Conservation (phyloP, 2,113 vertebrate species). For the Alligator sinensis region DNA sequence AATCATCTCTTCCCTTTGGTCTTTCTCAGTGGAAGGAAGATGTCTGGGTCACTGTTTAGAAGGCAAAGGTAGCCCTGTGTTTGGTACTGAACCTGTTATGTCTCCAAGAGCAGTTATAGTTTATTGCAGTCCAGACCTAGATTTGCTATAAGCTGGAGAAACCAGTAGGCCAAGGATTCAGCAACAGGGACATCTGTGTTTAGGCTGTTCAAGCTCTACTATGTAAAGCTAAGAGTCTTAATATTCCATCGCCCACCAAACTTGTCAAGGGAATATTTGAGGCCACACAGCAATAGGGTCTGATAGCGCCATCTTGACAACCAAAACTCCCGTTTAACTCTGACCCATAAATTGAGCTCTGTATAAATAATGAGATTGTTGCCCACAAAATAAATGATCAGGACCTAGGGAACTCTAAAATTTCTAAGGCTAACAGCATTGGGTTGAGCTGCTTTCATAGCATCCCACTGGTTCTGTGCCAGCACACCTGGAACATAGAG, state of each 20-base stretch:
- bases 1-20: not conserved
- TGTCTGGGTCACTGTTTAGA: too few species aligned
- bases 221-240: not conserved
- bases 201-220: not conserved
- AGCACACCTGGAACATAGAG: not conserved
- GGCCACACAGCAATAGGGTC: not conserved
- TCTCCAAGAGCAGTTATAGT: not conserved
- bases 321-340: not conserved
- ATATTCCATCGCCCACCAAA: not conserved
- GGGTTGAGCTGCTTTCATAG: not conserved
- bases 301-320: not conserved
- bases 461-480: accelerated
- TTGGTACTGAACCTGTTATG: not conserved
- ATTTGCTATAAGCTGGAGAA: not conserved
- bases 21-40: not conserved
- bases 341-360: not conserved
- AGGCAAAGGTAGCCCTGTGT: not conserved
- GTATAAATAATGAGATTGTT: not conserved
- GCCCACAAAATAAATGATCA: not conserved
- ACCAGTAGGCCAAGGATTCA: accelerated
- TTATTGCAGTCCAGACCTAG: accelerated
- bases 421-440: not conserved
- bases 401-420: not conserved
- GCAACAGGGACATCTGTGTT: not conserved
- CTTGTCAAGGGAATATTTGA: not conserved